Evolutionary conservation across 2,888 invertebrate genomes (phyloP).

Genomic region (Therioaphis trifolii): DNA sequence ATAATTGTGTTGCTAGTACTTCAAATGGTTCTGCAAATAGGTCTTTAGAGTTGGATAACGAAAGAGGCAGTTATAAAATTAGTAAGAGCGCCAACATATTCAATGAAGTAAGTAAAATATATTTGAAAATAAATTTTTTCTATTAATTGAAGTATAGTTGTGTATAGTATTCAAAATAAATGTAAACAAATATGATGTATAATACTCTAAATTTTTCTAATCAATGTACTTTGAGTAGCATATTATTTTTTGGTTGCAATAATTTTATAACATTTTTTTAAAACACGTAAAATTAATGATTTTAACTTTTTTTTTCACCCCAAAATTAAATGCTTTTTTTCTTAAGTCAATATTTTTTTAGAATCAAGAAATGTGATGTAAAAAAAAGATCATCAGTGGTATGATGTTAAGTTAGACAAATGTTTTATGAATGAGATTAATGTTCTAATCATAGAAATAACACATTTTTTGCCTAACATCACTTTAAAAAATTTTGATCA

Average conservation of each 20-base stretch:
- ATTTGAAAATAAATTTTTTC: not conserved
- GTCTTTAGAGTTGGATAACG: not conserved
- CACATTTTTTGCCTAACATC: no score
- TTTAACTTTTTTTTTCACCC: no score
- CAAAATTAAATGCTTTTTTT: no score
- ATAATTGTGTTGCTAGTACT: constrained; percentile 34
- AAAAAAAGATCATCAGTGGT: no score
- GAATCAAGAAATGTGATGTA: no score
- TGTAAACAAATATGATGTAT: not conserved
- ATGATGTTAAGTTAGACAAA: no score
- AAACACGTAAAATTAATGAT: not conserved
- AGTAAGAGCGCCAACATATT: not conserved
- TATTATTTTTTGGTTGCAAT: not conserved
- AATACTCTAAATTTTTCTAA: not conserved
- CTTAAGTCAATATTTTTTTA: no score
- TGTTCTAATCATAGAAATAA: no score
- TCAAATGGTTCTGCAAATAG: constrained; percentile 17
- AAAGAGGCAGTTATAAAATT: not conserved
- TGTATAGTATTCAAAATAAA: no score
- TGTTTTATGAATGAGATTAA: no score
- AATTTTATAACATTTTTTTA: not conserved
- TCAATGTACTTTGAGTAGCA: not conserved
- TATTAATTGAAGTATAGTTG: no score
- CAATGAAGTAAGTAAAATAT: constrained; percentile 21
- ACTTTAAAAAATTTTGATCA: no score